Percentiles rank a stretch among this genome's conserved stretches.
These are phyloP conservation scores for Cryptops parisi DNA, from an alignment of 2,888 invertebrate species.

Conservation along the genomic window DNA sequence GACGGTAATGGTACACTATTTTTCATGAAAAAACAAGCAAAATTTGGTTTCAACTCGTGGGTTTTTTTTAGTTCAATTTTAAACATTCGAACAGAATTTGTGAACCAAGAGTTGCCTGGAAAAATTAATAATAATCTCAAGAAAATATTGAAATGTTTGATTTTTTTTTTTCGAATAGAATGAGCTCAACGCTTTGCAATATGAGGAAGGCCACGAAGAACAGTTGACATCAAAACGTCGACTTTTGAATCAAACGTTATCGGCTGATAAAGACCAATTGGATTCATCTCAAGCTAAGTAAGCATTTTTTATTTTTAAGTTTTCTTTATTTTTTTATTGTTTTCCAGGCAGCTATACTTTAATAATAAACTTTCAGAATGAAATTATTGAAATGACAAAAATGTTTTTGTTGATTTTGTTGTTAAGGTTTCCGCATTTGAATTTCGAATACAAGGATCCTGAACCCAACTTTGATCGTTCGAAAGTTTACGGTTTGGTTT, in stretches of 20 bases:
- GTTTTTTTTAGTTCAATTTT: too few relatives aligned
- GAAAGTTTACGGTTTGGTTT: constrained; percentile 58
- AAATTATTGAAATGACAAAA: too few relatives aligned
- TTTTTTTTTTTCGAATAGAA: constrained; percentile 31
- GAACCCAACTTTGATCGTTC: constrained; percentile 51
- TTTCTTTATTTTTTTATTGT: too few relatives aligned
- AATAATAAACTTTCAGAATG: too few relatives aligned
- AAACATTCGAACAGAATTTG: too few relatives aligned
- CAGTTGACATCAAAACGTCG: constrained; percentile 39
- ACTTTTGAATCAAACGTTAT: constrained; percentile 36
- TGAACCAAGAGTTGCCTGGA: too few relatives aligned
- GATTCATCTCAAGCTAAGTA: background rate
- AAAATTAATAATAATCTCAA: too few relatives aligned
- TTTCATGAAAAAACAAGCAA: too few relatives aligned
- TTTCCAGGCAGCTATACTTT: too few relatives aligned
- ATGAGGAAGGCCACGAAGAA: constrained; percentile 45
- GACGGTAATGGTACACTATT: too few relatives aligned
- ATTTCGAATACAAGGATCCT: constrained; percentile 65
- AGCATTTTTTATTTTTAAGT: too few relatives aligned
- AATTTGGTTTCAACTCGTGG: too few relatives aligned
- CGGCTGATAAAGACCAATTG: background rate
- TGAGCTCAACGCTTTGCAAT: constrained; percentile 35
- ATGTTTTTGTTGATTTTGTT: constrained; percentile 12
- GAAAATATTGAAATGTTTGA: background rate
- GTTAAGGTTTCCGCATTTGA: constrained; percentile 28